phyloP scores from a whole-genome alignment of 2,888 invertebrate species.

The Cybosia mesomella region DNA sequence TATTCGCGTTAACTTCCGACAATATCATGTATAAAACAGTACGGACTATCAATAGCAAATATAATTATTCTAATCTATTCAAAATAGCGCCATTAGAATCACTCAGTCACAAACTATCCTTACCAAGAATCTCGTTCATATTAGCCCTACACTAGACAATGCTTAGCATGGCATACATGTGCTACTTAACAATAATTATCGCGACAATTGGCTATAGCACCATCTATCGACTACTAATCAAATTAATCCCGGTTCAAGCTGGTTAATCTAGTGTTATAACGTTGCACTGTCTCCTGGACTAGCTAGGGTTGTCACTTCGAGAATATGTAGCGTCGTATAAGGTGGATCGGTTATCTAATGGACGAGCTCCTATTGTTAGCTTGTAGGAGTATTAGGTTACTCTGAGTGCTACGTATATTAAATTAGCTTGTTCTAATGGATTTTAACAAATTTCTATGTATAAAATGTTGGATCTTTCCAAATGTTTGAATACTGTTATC shows the following conservation, averaged over 20 bases:
- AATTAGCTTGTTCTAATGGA: not conserved
- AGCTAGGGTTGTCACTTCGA: slow-evolving; percentile 40
- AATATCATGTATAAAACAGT: too few species aligned
- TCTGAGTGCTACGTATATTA: not conserved
- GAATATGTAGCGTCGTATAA: slow-evolving; percentile 5
- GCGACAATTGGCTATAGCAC: slow-evolving; percentile 47
- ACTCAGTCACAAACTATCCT: slow-evolving; percentile 11
- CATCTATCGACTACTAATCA: slow-evolving; percentile 70
- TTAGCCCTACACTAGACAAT: slow-evolving; percentile 43
- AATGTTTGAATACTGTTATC: too few species aligned
- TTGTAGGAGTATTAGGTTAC: not conserved
- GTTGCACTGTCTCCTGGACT: slow-evolving; percentile 45
- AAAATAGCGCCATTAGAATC: slow-evolving; percentile 4
- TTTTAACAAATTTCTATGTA: not conserved
- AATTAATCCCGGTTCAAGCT: slow-evolving; percentile 58
- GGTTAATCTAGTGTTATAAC: slow-evolving; percentile 50
- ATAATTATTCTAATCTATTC: not conserved
- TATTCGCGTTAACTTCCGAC: too few species aligned
- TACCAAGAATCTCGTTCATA: slow-evolving; percentile 26
- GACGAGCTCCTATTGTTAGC: slow-evolving; percentile 8
- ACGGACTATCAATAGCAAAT: too few species aligned
- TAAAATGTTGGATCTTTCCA: not conserved
- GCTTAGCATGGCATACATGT: slow-evolving; percentile 30
- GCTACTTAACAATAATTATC: slow-evolving; percentile 55
- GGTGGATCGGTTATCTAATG: not conserved